Evolutionary conservation across 2,888 invertebrate genomes (phyloP), one percentile per base, ranked within the genome.

Genomic region (Agrilus mali): DNA sequence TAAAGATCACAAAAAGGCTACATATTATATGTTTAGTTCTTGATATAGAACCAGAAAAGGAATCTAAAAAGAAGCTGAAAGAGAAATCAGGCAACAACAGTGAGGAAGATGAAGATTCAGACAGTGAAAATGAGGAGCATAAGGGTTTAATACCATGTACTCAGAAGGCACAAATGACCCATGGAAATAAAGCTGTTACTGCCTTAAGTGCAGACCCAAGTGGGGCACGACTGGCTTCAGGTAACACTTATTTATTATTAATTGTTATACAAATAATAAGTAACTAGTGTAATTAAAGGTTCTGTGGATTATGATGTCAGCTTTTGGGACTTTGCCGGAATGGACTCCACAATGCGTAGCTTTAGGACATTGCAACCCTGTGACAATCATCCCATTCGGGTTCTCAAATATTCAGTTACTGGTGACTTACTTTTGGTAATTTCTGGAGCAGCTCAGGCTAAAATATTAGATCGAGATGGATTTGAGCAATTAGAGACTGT

Each of bases 281-380:
- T 34, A 14, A 36, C 7, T 17, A 13, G 33, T 36, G 15, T 44
- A 27, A 34, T 20, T 51, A 8, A 88, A 0, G 98, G 98, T 1
- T 92, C 95, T 0, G 80, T 90, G 20, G 97, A 98, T 64, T 98
- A 95, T 65, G 93, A 95, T 53, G 86, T 98, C 2, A 86, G 86
- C 41, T 88, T 98, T 55, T 98, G 94, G 94, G 98, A 99, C 63
- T 98, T 98, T 71, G 90, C 94, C 48, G 97, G 96, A 4, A 97
- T 98, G 95, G 95, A 97, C 63, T 79, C 87, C 0, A 80, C 86
- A 1, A 77, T 94, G 72, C 80, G 86, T 41, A 88, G 93, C 38
- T 98, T 96, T 64, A 77, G 96, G 16, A 86, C 86, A 0, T 70
- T 95, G n/a, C 86, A 87, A 52, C 96, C 97, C 0, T 94, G 94